Percentiles rank a stretch among this genome's conserved stretches.
These are phyloP conservation scores for Anguilla obscura DNA, from an alignment of 2,797 vertebrate species.

Conservation along the genomic window DNA sequence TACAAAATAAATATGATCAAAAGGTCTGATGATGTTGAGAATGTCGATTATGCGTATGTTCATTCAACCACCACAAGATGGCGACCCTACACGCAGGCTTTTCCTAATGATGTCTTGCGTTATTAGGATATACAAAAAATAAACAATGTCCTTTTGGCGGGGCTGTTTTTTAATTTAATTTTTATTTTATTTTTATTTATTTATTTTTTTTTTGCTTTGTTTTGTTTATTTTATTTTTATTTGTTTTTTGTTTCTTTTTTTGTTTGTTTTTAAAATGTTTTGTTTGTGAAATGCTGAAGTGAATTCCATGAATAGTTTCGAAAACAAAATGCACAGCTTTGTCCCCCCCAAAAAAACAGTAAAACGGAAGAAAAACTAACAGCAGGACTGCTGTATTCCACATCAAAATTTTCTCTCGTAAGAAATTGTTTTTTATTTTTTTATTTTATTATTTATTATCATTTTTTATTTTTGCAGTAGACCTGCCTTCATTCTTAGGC, in stretches of 20 bases:
- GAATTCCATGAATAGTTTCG: not conserved
- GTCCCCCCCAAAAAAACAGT: not conserved
- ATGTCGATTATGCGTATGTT: not conserved
- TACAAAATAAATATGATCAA: constrained; percentile 16
- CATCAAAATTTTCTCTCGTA: not conserved
- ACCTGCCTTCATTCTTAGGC: not conserved
- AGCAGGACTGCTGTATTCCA: not conserved
- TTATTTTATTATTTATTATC: not conserved
- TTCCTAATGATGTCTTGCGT: not conserved
- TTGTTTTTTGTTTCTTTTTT: not conserved
- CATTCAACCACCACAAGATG: constrained; percentile 5
- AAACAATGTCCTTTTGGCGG: not conserved
- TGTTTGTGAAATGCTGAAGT: not conserved
- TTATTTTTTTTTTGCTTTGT: not conserved
- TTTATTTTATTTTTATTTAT: not conserved
- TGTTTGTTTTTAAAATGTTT: not conserved
- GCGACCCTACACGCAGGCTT: constrained; percentile 5
- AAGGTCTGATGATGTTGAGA: constrained; percentile 1
- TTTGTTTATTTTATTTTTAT: not conserved
- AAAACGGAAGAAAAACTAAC: not conserved
- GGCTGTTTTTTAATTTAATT: not conserved
- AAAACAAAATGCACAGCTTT: not conserved
- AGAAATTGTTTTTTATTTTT: not conserved
- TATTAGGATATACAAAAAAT: not conserved
- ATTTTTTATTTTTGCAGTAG: not conserved